Conservation (phyloP, 2,113 vertebrate species). For the Spilogale gracilis region DNA sequence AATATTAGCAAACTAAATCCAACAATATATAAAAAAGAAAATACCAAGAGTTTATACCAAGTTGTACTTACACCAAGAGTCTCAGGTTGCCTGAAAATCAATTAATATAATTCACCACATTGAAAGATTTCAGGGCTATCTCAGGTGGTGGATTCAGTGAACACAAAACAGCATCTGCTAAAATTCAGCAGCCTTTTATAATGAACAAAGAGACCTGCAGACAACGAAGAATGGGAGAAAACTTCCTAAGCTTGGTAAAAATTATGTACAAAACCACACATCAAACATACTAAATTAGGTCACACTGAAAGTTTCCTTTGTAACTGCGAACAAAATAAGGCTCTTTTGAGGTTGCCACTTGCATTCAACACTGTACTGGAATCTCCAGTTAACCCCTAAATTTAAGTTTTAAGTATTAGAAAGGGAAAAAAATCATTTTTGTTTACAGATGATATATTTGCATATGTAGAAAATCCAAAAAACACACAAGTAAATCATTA, state of each 20-base stretch:
- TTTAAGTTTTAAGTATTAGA: background rate
- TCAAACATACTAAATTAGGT: background rate
- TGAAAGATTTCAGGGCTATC: background rate
- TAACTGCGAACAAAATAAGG: constrained; percentile 2
- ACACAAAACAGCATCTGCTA: background rate
- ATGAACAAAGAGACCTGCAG: background rate
- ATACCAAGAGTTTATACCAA: background rate
- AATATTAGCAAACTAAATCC: background rate
- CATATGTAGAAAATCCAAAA: background rate
- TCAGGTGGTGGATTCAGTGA: background rate
- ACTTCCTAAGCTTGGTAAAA: background rate
- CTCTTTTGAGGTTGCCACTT: background rate
- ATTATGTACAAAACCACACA: background rate
- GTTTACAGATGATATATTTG: background rate
- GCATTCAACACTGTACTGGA: background rate
- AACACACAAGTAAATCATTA: background rate
- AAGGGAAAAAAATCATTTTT: background rate
- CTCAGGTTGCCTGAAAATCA: background rate
- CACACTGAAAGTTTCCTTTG: background rate
- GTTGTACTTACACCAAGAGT: constrained; percentile 12
- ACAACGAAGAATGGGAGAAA: background rate
- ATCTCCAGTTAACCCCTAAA: background rate
- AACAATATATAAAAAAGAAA: constrained; percentile 10
- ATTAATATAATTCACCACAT: background rate
- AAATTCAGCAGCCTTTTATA: background rate